These are phyloP conservation scores for Bovichtus diacanthus DNA, from an alignment of 2,797 vertebrate genomes.

Conservation along the genomic window DNA sequence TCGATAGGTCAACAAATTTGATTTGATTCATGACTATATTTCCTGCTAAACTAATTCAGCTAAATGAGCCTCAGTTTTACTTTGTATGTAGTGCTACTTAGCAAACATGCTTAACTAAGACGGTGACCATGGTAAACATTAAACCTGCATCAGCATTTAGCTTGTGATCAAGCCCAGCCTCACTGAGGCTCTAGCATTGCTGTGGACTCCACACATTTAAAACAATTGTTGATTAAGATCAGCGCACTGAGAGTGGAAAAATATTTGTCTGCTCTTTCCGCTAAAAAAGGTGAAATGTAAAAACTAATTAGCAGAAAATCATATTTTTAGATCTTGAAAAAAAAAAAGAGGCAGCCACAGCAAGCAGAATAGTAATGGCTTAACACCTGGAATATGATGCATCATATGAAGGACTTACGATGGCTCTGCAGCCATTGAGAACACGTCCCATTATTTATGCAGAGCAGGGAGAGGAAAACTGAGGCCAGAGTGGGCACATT, in stretches of 20 bases:
- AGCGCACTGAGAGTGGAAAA: not conserved
- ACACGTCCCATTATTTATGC: constrained; percentile 73
- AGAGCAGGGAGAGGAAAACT: constrained; percentile 57
- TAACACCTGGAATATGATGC: constrained; percentile 42
- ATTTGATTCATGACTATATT: not conserved
- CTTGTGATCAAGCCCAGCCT: not conserved
- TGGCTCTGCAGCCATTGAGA: constrained; percentile 44
- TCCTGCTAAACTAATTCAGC: not conserved
- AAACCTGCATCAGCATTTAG: not conserved
- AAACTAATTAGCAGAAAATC: constrained; percentile 10
- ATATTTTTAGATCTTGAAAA: constrained; percentile 8
- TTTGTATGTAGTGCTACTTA: not conserved
- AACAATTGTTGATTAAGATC: not conserved
- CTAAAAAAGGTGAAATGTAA: not conserved
- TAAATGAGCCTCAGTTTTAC: not conserved
- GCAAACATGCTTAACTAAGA: not conserved
- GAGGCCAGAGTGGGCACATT: constrained; percentile 72
- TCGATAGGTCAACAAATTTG: not conserved
- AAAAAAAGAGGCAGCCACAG: not conserved
- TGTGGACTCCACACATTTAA: not conserved
- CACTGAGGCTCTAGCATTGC: not conserved
- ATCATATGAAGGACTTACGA: constrained; percentile 64
- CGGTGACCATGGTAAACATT: not conserved
- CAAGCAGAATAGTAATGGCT: constrained; percentile 26
- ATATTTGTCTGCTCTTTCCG: not conserved